These are phyloP conservation scores for Ciconia maguari DNA, from an alignment of 2,113 vertebrate species.

Conservation along the genomic window DNA sequence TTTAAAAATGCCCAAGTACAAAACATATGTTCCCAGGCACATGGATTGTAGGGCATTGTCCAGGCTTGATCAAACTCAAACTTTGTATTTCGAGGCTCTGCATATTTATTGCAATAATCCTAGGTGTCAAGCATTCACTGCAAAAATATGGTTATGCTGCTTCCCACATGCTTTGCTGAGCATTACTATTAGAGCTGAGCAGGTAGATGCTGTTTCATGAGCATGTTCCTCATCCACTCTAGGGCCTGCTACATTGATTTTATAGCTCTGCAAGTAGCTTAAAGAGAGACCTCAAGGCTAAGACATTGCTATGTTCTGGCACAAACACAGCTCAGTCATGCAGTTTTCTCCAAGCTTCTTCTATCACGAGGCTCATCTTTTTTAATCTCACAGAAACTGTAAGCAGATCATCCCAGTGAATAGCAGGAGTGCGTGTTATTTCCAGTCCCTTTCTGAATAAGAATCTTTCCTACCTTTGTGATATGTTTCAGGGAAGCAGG, in stretches of 20 bases:
- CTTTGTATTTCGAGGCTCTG: not conserved
- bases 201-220: not conserved
- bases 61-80: not conserved
- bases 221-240: not conserved
- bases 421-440: not conserved
- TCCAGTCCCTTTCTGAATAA: not conserved
- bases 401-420: not conserved
- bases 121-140: not conserved
- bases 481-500: not conserved
- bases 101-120: not conserved
- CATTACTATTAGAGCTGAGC: not conserved
- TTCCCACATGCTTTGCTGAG: not conserved
- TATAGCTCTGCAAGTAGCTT: not conserved
- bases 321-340: not conserved
- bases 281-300: not conserved
- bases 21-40: not conserved
- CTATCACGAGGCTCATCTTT: not conserved
- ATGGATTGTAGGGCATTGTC: not conserved
- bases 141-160: not conserved
- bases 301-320: not conserved
- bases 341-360: not conserved
- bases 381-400: not conserved
- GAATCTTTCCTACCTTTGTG: not conserved
- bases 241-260: not conserved
- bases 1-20: not conserved